Evolutionary conservation across 2,888 invertebrate genomes (phyloP).

Genomic region (Psylliodes chrysocephalus): DNA sequence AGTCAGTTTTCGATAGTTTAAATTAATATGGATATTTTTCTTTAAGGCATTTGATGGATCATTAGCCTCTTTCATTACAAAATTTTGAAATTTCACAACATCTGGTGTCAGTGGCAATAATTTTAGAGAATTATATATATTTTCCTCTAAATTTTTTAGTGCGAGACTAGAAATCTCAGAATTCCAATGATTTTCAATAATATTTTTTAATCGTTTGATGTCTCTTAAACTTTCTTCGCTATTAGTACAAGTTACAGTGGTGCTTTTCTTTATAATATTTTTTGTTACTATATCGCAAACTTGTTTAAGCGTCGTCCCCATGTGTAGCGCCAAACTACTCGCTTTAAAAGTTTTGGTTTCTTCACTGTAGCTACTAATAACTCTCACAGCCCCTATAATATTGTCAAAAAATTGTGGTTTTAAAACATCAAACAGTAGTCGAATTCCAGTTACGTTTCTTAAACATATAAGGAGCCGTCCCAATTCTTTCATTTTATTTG

Average conservation of each 20-base stretch:
- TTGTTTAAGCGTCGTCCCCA: conserved; percentile 35
- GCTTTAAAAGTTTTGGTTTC: conserved; percentile 27
- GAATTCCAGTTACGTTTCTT: conserved; percentile 16
- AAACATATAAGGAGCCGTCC: conserved; percentile 36
- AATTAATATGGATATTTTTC: no score
- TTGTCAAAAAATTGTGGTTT: conserved; percentile 42
- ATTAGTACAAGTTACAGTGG: conserved; percentile 27
- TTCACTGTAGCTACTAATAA: conserved; percentile 35
- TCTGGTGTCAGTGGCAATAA: no score
- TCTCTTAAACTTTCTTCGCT: conserved; percentile 23
- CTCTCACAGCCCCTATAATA: conserved; percentile 40
- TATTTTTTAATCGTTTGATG: conserved; percentile 27
- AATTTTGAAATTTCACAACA: no score
- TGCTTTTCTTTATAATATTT: conserved; percentile 33
- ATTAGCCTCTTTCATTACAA: no score
- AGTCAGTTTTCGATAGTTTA: conserved; percentile 34
- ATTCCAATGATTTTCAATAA: conserved; percentile 31
- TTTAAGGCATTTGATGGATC: no score
- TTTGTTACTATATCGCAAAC: conserved; percentile 35
- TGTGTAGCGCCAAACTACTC: conserved; percentile 35
- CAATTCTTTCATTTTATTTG: conserved; percentile 47
- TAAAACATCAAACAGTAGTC: conserved; percentile 23
- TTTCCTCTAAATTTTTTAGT: no score
- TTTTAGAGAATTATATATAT: no score
- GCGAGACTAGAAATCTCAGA: no score